Base-by-base conservation (phyloP, 2,797 vertebrate species). In the Silurus lanzhouensis region DNA sequence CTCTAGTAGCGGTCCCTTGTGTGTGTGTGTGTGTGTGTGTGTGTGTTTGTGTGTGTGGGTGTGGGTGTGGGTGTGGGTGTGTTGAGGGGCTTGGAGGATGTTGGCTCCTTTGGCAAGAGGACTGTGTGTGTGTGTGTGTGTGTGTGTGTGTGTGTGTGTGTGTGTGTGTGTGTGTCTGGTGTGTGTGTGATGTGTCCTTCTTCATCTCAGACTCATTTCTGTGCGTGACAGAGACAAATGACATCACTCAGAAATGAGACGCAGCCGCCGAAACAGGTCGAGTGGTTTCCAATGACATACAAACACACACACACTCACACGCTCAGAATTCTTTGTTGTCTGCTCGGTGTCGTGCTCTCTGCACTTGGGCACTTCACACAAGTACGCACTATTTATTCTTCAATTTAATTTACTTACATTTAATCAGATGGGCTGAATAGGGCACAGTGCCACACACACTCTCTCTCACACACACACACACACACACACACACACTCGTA, bases 141-240 rank as follows among this genome's bases (percentile, higher is more conserved):
- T 74, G 46, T 15, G 19, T 46, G 38, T 86, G 48, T 19, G 22
- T 48, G 44, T 87, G 31, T 86, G 71, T 84, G 75, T 86, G 86
- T 87, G 84, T 85, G 78, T 72, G 82, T 79, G 78, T 72, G 83
- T 84, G 85, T 78, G 81, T 61, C 57, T 79, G 67, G n/a, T 74
- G 46, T 15, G 19, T 84, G 88, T 87, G 89, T 94, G 91, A 94
- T 92, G 93, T 93, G 94, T 95, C 94, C 94, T 92, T 96, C 95
- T 95, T 96, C 95, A 95, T 96, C 94, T 93, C 31, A 86, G 89
- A 87, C 90, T 91, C 93, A 92, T 95, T 94, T 94, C 92, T 90
- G 89, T 89, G 82, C 93, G 91, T 95, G 95, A 96, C 95, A 96
- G 84, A 95, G 95, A 96, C 95, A 95, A 96, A 96, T 91, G 95